These are phyloP conservation scores for Crocallis elinguaria DNA, from an alignment of 2,888 invertebrate genomes.

Conservation along the genomic window DNA sequence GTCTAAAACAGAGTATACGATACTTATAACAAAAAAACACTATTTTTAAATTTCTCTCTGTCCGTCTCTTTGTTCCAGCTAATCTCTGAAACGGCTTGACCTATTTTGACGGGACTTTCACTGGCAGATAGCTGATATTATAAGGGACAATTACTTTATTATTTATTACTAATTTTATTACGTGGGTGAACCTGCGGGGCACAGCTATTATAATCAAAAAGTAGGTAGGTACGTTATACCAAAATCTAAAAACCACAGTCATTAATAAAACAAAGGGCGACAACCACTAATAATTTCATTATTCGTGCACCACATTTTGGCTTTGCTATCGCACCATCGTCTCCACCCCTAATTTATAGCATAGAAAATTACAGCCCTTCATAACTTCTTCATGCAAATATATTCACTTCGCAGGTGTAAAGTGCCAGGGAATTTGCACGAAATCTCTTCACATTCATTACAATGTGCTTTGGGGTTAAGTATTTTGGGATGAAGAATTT, in stretches of 20 bases:
- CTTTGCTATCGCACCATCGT: slow-evolving; percentile 57
- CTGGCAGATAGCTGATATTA: no score
- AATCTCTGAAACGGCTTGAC: no score
- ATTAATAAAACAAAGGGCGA: slow-evolving; percentile 59
- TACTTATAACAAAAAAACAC: no score
- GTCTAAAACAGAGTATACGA: no score
- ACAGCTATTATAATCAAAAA: no score
- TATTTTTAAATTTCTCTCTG: no score
- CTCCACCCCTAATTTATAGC: slow-evolving; percentile 48
- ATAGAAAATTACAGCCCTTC: slow-evolving; percentile 48
- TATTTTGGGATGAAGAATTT: neutral
- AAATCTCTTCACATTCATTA: slow-evolving; percentile 29
- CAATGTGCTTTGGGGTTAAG: slow-evolving; percentile 2
- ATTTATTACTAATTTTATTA: no score
- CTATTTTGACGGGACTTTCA: no score
- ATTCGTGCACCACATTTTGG: slow-evolving; percentile 54
- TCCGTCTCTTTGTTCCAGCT: no score
- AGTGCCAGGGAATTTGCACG: slow-evolving; percentile 46
- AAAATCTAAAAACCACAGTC: slow-evolving; percentile 20
- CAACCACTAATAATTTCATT: slow-evolving; percentile 65
- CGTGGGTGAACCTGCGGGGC: no score
- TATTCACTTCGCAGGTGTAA: slow-evolving; percentile 50
- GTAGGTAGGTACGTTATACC: neutral
- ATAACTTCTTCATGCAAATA: slow-evolving; percentile 64
- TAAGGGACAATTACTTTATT: no score